Evolutionary conservation across 1,140 invertebrate genomes (phyloP), one percentile per base, ranked within the genome.

Genomic region (Panagrolaimus sp.): DNA sequence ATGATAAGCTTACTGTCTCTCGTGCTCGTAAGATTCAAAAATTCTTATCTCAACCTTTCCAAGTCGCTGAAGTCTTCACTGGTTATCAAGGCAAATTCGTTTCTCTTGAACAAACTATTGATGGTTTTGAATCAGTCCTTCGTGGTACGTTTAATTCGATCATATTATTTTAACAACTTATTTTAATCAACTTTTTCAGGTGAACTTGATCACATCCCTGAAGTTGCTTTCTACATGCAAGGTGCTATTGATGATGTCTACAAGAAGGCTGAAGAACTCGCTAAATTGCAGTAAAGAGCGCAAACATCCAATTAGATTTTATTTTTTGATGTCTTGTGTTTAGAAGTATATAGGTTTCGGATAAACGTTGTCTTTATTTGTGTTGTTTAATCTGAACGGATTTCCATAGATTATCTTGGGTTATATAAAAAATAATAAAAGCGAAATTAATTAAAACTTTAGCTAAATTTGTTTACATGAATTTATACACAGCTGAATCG

Each of bases 151-250:
- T 61, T n/a, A n/a, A n/a, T n/a, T n/a, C n/a, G n/a, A n/a, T n/a
- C n/a, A n/a, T n/a, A n/a, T n/a, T n/a, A n/a, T n/a, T n/a, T n/a
- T n/a, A n/a, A n/a, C n/a, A n/a, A n/a, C n/a, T n/a, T n/a, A n/a
- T n/a, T n/a, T n/a, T n/a, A n/a, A n/a, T n/a, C n/a, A n/a, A n/a
- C 66, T 63, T 53, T 83, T 83, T 73, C 74, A 86, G 95, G 93
- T 79, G 92, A 97, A 78, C 89, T 90, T 72, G 95, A 98, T 86
- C 92, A 97, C 84, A 85, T 97, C 69, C 95, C 95, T 8, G 95
- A 97, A 86, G 90, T 93, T 65, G 95, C 95, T 23, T 98, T 98
- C 87, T 98, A 96, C 87, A 97, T 98, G 95, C 93, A 96, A 71
- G 95, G 95, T 57, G 90, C 90, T 51, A 94, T 98, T 80, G 93